A percentile compares a stretch with the other conserved stretches of the same genome.
These are phyloP conservation scores for Magallana ariakensis DNA, from an alignment of 1,140 invertebrate genomes.

Conservation along the genomic window DNA sequence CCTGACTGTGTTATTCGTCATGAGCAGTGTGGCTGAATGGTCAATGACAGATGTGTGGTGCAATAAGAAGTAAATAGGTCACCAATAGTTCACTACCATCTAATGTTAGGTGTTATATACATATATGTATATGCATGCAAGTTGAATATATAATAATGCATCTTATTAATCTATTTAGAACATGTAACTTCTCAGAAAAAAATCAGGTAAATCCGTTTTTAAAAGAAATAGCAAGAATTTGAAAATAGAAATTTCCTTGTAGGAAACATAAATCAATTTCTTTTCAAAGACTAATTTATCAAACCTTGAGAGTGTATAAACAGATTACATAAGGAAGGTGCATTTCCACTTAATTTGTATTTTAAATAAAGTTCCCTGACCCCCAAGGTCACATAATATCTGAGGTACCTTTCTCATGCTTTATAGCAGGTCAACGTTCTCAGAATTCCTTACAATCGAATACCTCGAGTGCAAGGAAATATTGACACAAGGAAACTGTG, in stretches of 20 bases:
- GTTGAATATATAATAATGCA: no score
- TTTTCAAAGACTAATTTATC: no score
- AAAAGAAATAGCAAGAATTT: no score
- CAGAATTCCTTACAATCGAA: neutral
- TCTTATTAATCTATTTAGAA: no score
- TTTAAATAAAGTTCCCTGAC: neutral
- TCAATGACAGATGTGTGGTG: neutral
- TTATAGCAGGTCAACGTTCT: neutral
- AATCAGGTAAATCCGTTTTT: no score
- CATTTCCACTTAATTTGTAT: neutral
- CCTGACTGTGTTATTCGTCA: neutral
- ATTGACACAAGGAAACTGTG: no score
- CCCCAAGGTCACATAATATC: neutral
- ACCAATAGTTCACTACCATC: neutral
- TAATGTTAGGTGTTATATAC: no score
- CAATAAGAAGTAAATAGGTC: constrained; percentile 10
- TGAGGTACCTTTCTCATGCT: neutral
- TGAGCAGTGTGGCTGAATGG: constrained; percentile 12
- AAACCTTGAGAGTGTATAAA: neutral
- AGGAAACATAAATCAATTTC: no score
- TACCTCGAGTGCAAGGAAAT: no score
- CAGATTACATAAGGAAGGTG: constrained; percentile 2
- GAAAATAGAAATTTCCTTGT: no score
- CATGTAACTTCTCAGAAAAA: no score
- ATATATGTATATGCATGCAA: no score